These are phyloP conservation scores for Gadus macrocephalus DNA, from an alignment of 2,113 vertebrate species.

Conservation along the genomic window DNA sequence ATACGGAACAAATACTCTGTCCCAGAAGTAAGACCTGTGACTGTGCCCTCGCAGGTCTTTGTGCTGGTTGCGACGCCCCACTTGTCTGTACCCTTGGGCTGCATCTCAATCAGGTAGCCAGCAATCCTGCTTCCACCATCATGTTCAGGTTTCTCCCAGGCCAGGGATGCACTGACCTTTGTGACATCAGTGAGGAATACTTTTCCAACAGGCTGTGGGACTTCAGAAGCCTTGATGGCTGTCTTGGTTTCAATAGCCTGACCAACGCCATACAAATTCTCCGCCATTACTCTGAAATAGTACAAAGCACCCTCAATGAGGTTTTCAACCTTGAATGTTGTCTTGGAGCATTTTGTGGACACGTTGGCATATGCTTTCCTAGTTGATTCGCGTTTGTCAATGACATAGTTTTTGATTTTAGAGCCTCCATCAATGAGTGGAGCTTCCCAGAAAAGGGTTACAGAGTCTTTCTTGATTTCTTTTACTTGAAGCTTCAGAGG, in stretches of 20 bases:
- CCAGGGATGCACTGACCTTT: slow-evolving; percentile 82
- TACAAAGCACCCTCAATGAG: slow-evolving; percentile 91
- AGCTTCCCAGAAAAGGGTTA: slow-evolving; percentile 86
- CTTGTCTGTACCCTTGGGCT: slow-evolving; percentile 88
- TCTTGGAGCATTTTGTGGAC: slow-evolving; percentile 86
- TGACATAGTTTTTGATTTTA: slow-evolving; percentile 93
- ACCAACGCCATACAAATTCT: slow-evolving; percentile 95
- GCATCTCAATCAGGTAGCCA: slow-evolving; percentile 96
- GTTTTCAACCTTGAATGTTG: slow-evolving; percentile 89
- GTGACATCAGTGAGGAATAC: slow-evolving; percentile 89
- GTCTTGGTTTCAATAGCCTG: slow-evolving; percentile 83
- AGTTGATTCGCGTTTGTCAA: slow-evolving; percentile 96
- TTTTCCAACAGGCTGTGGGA: slow-evolving; percentile 89
- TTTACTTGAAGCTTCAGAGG: slow-evolving; percentile 86
- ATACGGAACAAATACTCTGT: slow-evolving; percentile 89
- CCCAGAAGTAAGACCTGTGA: slow-evolving; percentile 84
- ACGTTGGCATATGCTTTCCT: slow-evolving; percentile 93
- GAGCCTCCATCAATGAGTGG: slow-evolving; percentile 91
- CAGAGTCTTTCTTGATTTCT: slow-evolving; percentile 87
- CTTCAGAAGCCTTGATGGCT: slow-evolving; percentile 92
- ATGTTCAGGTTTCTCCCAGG: slow-evolving; percentile 95
- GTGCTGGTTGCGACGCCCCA: slow-evolving; percentile 86
- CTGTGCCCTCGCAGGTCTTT: slow-evolving; percentile 86
- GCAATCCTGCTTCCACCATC: slow-evolving; percentile 94
- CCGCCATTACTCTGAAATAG: slow-evolving; percentile 98